A percentile compares a stretch with the other conserved stretches of the same genome.
These are phyloP conservation scores for Paramacrobiotus metropolitanus DNA, from an alignment of 1,140 invertebrate genomes.

Conservation along the genomic window DNA sequence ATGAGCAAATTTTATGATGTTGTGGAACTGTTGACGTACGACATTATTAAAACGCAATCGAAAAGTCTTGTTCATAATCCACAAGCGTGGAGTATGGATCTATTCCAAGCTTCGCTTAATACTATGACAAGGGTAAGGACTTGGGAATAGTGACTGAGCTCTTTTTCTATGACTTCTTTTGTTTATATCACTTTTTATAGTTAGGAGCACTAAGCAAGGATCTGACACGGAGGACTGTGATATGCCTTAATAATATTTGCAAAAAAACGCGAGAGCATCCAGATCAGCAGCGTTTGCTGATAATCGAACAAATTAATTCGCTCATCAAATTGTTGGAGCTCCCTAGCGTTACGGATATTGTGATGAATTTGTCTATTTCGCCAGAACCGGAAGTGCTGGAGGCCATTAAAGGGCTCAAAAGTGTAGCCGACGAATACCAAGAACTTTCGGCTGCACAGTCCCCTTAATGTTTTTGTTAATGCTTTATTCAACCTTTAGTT, in stretches of 20 bases:
- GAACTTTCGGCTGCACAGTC: neutral
- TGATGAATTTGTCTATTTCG: neutral
- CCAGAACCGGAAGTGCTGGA: constrained; percentile 4
- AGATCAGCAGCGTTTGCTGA: neutral
- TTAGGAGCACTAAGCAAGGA: neutral
- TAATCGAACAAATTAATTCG: neutral
- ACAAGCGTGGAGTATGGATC: neutral
- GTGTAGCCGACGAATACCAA: neutral
- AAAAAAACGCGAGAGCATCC: constrained; percentile 1
- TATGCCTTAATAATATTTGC: neutral
- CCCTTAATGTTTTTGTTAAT: neutral
- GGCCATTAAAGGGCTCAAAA: neutral
- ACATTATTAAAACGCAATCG: neutral
- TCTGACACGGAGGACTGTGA: neutral
- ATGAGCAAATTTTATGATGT: neutral
- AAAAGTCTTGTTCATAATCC: neutral
- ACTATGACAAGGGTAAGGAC: neutral
- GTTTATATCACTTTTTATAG: neutral
- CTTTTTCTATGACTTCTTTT: neutral
- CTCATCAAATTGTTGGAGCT: neutral
- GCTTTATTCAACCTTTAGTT: too few relatives aligned
- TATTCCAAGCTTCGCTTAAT: neutral
- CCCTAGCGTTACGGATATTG: neutral
- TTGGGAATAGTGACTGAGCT: neutral
- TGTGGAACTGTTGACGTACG: neutral